A percentile compares a stretch with the other conserved stretches of the same genome.
Evolutionary conservation across 2,113 vertebrate genomes (phyloP).

Genomic region (Limanda limanda): DNA sequence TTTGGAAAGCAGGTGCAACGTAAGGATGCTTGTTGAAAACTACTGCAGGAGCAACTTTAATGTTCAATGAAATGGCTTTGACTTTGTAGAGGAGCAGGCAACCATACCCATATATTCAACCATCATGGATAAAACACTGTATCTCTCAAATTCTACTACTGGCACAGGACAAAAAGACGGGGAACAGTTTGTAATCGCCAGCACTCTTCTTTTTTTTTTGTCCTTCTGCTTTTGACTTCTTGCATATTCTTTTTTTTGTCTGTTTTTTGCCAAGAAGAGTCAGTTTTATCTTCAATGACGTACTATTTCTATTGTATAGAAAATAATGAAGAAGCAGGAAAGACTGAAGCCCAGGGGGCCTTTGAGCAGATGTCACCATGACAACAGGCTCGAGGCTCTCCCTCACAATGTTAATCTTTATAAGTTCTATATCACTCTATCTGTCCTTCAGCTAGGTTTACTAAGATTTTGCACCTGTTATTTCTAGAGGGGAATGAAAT

Average conservation of each 20-base stretch:
- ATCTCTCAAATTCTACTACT: constrained; percentile 58
- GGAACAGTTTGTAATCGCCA: constrained; percentile 63
- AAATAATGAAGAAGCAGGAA: constrained; percentile 78
- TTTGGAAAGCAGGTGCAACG: constrained; percentile 65
- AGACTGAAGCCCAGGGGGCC: constrained; percentile 73
- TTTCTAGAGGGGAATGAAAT: constrained; percentile 74
- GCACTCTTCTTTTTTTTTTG: constrained; percentile 27
- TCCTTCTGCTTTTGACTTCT: constrained; percentile 76
- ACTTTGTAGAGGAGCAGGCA: constrained; percentile 75
- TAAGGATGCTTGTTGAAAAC: constrained; percentile 69
- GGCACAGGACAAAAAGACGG: constrained; percentile 62
- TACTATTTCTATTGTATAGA: constrained; percentile 84
- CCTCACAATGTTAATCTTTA: constrained; percentile 75
- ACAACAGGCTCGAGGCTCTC: constrained; percentile 79
- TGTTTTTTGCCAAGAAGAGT: constrained; percentile 78
- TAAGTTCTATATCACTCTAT: constrained; percentile 77
- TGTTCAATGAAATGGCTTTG: constrained; percentile 72
- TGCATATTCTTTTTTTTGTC: constrained; percentile 66
- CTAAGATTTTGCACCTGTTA: constrained; percentile 80
- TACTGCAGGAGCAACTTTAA: constrained; percentile 71
- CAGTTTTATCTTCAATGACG: constrained; percentile 79
- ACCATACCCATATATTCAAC: constrained; percentile 65
- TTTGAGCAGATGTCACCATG: constrained; percentile 79
- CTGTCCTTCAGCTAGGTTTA: constrained; percentile 77
- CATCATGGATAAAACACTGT: constrained; percentile 68